Conservation (phyloP, 2,888 invertebrate species). For the Gortyna flavago region DNA sequence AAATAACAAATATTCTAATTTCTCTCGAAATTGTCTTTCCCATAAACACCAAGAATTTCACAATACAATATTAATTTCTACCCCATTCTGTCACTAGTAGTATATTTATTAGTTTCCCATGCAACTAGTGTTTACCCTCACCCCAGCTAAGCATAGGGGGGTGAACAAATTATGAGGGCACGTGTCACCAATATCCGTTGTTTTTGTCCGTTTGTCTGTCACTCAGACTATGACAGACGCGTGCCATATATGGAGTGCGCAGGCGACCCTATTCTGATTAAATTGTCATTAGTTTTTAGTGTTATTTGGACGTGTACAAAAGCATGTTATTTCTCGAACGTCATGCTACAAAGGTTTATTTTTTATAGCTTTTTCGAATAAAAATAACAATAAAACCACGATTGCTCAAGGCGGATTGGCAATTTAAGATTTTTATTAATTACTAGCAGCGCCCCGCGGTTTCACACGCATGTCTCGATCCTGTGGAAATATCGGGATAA, state of each 20-base stretch:
- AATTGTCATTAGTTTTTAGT: slow-evolving; percentile 26
- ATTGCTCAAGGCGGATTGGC: not conserved
- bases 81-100: slow-evolving; percentile 15
- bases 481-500: no score
- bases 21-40: not conserved
- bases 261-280: slow-evolving; percentile 36
- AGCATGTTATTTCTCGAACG: not conserved
- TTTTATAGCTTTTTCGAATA: not conserved
- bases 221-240: slow-evolving; percentile 65
- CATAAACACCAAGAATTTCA: not conserved
- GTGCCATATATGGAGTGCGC: slow-evolving; percentile 43
- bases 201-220: slow-evolving; percentile 77
- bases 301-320: slow-evolving; percentile 8
- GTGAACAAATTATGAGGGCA: slow-evolving; percentile 74
- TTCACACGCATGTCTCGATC: no score
- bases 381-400: not conserved
- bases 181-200: slow-evolving; percentile 79
- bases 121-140: slow-evolving; percentile 54
- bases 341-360: not conserved
- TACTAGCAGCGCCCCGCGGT: no score
- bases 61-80: slow-evolving; percentile 32
- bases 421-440: not conserved
- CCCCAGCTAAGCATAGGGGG: slow-evolving; percentile 56
- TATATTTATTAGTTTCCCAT: slow-evolving; percentile 63
- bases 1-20: no score